These are phyloP conservation scores for Netta rufina DNA, from an alignment of 2,797 vertebrate genomes.

Conservation along the genomic window DNA sequence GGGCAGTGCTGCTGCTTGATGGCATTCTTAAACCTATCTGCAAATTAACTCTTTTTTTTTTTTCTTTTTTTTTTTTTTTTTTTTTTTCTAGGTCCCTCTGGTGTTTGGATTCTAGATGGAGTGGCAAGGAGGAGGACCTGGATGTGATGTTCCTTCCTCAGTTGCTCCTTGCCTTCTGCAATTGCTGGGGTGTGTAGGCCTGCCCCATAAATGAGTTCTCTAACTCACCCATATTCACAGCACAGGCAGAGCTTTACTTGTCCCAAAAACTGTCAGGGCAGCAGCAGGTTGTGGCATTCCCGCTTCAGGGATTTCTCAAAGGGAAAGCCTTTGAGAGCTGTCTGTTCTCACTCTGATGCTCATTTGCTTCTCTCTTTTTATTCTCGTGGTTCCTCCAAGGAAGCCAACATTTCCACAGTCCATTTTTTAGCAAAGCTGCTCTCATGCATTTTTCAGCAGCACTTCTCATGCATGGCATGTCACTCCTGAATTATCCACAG, in stretches of 20 bases:
- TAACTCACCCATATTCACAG: background rate
- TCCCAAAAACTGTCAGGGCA: background rate
- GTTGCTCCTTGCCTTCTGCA: background rate
- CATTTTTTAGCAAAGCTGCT: background rate
- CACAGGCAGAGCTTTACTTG: background rate
- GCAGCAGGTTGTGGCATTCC: background rate
- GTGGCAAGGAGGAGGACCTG: background rate
- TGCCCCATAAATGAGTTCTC: background rate
- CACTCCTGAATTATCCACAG: constrained; percentile 11
- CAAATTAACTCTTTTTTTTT: background rate
- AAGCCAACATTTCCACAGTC: background rate
- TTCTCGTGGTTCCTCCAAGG: background rate
- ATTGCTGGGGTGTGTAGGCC: background rate
- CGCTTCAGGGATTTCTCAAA: too few relatives aligned
- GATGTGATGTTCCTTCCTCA: background rate
- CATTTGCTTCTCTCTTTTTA: background rate
- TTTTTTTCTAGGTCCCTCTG: background rate
- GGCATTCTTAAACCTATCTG: constrained; percentile 41
- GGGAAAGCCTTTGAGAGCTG: background rate
- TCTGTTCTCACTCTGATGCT: background rate
- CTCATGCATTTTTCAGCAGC: constrained; percentile 42
- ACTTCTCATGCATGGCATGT: background rate
- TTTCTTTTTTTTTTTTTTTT: accelerated
- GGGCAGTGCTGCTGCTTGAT: background rate
- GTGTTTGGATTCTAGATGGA: background rate